These are phyloP conservation scores for Ariolimax columbianus DNA, from an alignment of 2,888 invertebrate species.

Conservation along the genomic window DNA sequence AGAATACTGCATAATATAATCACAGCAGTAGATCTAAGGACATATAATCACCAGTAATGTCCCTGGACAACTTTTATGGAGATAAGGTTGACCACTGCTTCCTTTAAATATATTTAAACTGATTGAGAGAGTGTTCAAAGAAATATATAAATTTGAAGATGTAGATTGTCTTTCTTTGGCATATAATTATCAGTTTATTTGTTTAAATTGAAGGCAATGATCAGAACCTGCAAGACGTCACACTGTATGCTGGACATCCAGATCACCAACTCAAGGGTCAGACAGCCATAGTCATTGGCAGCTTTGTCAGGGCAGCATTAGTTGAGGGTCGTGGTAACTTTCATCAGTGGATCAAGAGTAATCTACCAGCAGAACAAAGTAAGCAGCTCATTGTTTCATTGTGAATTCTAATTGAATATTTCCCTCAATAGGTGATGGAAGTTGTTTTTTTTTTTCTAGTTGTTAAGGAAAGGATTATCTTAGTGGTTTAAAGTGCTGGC, in stretches of 20 bases:
- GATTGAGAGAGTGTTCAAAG: not conserved
- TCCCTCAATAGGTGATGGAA: not conserved
- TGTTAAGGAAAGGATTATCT: no score
- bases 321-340: constrained; percentile 70
- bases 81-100: no score
- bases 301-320: constrained; percentile 82
- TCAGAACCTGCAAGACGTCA: constrained; percentile 86
- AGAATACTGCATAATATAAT: not conserved
- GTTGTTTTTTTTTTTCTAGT: not conserved
- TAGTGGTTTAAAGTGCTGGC: no score
- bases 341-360: constrained; percentile 64
- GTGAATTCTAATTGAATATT: not conserved
- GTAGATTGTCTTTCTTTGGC: not conserved
- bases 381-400: not conserved
- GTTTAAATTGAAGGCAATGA: constrained; percentile 54
- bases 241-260: constrained; percentile 85
- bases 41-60: no score
- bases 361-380: constrained; percentile 53
- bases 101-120: no score
- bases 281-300: constrained; percentile 84
- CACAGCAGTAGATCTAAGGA: not conserved
- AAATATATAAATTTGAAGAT: not conserved
- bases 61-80: no score
- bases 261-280: constrained; percentile 91
- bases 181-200: not conserved